A percentile compares a stretch with the other conserved stretches of the same genome.
These are phyloP conservation scores for Lasioglossum morio DNA, from an alignment of 2,888 invertebrate genomes.

Conservation along the genomic window DNA sequence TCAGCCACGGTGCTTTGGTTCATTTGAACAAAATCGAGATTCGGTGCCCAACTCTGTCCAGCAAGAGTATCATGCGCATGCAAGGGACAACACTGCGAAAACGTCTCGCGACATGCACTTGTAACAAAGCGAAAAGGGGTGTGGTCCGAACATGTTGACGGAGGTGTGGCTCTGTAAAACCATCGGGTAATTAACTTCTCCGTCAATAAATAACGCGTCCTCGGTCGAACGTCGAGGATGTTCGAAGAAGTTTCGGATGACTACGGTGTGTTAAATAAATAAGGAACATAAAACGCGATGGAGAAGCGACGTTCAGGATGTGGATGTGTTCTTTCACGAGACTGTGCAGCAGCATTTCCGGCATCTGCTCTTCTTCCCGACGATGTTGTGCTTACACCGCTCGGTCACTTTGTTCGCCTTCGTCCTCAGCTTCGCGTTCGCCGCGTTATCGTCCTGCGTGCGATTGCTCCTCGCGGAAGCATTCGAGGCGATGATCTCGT, in stretches of 20 bases:
- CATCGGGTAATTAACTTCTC: background rate
- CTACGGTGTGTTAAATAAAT: constrained; percentile 49
- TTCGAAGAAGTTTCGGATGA: background rate
- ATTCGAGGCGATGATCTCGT: constrained; percentile 64
- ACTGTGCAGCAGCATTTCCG: constrained; percentile 79
- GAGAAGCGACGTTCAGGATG: background rate
- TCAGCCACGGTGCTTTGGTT: background rate
- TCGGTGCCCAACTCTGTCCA: background rate
- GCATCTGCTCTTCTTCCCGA: constrained; percentile 74
- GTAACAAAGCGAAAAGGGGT: constrained; percentile 17
- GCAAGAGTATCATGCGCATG: constrained; percentile 67
- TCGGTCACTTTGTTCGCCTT: constrained; percentile 77
- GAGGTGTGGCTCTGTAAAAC: background rate
- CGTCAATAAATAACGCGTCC: background rate
- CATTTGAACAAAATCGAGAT: background rate
- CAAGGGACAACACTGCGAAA: constrained; percentile 38
- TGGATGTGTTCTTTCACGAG: constrained; percentile 40
- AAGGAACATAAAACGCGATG: constrained; percentile 58
- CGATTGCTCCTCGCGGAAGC: constrained; percentile 74
- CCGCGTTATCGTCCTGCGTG: constrained; percentile 72
- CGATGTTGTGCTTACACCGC: constrained; percentile 75
- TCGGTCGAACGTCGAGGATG: background rate
- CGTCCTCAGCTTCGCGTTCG: constrained; percentile 71
- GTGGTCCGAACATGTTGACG: background rate
- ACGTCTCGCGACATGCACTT: constrained; percentile 52